A percentile compares a stretch with the other conserved stretches of the same genome.
phyloP scores from a whole-genome alignment of 2,113 vertebrate species.

The Deroptyus accipitrinus region DNA sequence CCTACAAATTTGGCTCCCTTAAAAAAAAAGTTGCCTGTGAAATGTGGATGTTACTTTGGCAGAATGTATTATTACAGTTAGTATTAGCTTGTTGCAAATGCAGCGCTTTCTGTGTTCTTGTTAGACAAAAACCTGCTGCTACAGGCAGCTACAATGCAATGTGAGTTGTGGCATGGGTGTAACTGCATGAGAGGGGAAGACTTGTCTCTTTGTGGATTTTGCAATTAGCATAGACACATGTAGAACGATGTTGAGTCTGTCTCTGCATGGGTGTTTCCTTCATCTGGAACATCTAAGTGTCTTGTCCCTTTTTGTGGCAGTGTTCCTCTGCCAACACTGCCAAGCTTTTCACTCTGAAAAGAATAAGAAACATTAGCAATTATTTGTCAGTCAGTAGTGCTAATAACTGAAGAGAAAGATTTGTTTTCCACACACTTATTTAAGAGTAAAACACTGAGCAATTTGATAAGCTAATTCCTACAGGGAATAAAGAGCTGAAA shows the following conservation, averaged over 20 bases:
- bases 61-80: neutral
- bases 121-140: neutral
- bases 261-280: neutral
- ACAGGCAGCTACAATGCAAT: neutral
- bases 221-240: neutral
- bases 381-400: conserved; percentile 19
- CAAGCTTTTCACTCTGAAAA: neutral
- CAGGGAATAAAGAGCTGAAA: neutral
- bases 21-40: neutral
- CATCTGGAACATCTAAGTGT: neutral
- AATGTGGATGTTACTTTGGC: neutral
- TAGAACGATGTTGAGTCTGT: neutral
- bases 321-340: neutral
- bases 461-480: conserved; percentile 42
- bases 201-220: neutral
- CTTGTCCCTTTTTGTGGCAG: neutral
- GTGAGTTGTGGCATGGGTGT: neutral
- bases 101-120: neutral
- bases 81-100: neutral
- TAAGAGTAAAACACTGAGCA: conserved; percentile 1
- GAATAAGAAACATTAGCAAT: neutral
- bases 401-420: conserved; percentile 10
- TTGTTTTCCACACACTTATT: neutral
- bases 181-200: neutral
- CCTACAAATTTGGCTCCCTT: neutral